Evolutionary conservation across 2,113 vertebrate genomes (phyloP).

Genomic region (Archilochus colubris): DNA sequence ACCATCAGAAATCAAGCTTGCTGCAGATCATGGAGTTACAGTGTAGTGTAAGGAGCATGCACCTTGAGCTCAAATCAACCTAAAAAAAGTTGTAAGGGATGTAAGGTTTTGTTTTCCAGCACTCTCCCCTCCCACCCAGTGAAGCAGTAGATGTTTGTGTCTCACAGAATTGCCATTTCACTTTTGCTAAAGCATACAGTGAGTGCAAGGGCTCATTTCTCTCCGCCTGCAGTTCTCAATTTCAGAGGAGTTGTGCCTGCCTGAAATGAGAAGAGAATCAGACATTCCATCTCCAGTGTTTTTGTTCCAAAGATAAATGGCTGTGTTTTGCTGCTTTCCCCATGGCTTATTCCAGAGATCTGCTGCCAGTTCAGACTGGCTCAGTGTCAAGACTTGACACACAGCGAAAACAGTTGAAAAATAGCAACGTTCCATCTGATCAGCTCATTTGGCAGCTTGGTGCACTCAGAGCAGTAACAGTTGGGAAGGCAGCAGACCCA

Average conservation of each 20-base stretch:
- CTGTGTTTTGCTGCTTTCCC: conserved; percentile 47
- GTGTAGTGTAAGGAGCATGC: not conserved
- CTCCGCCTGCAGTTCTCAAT: not conserved
- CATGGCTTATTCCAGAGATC: conserved; percentile 6
- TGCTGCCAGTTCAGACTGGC: conserved; percentile 53
- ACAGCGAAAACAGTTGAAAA: conserved; percentile 33
- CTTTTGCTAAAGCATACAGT: not conserved
- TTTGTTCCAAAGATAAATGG: conserved; percentile 60
- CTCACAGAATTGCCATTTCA: not conserved
- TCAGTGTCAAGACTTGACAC: conserved; percentile 18
- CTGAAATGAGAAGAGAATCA: not conserved
- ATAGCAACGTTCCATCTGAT: not conserved
- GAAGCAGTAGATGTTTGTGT: not conserved
- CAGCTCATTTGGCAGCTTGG: not conserved
- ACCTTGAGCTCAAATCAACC: not conserved
- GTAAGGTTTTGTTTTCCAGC: not conserved
- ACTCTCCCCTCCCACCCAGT: not conserved
- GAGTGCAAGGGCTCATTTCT: not conserved
- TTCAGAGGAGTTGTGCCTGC: not conserved
- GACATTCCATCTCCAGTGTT: conserved; percentile 18
- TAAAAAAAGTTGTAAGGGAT: not conserved
- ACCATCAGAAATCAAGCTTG: not conserved
- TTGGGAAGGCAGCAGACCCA: not conserved
- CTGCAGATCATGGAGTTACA: not conserved
- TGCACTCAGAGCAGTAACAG: not conserved